Conservation (phyloP, 2,797 vertebrate species). For the Ataeniobius toweri region DNA sequence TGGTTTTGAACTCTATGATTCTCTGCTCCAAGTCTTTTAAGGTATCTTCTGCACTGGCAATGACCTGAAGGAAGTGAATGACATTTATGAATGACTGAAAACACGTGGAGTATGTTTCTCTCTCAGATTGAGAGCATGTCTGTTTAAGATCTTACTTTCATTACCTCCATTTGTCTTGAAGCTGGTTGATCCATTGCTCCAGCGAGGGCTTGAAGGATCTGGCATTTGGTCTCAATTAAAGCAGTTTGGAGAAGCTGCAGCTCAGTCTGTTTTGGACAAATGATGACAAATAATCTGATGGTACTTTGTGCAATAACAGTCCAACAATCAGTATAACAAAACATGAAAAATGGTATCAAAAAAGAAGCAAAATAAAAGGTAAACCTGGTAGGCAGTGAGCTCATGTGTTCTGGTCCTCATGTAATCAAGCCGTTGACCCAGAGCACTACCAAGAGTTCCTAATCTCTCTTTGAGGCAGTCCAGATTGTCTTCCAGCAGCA, state of each 20-base stretch:
- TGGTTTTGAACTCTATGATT: constrained; percentile 86
- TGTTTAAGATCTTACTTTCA: not conserved
- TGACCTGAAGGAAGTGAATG: constrained; percentile 72
- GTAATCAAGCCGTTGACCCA: constrained; percentile 84
- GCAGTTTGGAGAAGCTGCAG: constrained; percentile 87
- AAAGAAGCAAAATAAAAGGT: not conserved
- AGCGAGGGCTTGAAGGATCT: constrained; percentile 87
- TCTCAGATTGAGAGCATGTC: not conserved
- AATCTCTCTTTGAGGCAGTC: constrained; percentile 85
- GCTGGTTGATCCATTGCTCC: constrained; percentile 84
- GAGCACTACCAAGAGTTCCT: constrained; percentile 80
- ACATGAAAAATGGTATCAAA: not conserved
- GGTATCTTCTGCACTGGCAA: constrained; percentile 86
- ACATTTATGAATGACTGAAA: not conserved
- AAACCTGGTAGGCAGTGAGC: constrained; percentile 87
- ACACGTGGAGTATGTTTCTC: not conserved
- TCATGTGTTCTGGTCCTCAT: constrained; percentile 87
- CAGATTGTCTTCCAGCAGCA: constrained; percentile 87
- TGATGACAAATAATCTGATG: not conserved
- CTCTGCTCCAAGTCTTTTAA: constrained; percentile 87
- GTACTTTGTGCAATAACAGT: not conserved
- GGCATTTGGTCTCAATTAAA: constrained; percentile 88
- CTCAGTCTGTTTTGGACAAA: constrained; percentile 82
- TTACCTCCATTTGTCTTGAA: constrained; percentile 90
- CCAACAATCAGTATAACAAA: not conserved